Percentiles rank a stretch among this genome's conserved stretches.
phyloP scores from a whole-genome alignment of 2,888 invertebrate genomes.

The Phrixothrix hirtus region DNA sequence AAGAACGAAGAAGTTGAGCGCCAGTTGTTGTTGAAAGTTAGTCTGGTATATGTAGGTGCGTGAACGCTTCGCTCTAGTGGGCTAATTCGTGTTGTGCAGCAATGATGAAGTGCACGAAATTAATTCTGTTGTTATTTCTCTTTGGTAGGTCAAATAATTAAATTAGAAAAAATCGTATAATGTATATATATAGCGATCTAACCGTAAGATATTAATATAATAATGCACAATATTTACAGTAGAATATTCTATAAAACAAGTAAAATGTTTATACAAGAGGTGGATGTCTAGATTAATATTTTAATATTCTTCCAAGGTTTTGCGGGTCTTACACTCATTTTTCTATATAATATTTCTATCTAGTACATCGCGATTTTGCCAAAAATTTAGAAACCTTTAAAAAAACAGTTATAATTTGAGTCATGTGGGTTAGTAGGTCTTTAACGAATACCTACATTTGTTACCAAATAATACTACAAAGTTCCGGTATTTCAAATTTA shows the following conservation, averaged over 20 bases:
- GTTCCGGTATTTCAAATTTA: slow-evolving; percentile 9
- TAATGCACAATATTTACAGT: slow-evolving; percentile 3
- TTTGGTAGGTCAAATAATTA: slow-evolving; percentile 31
- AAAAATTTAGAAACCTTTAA: slow-evolving; percentile 17
- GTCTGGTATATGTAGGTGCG: slow-evolving; percentile 18
- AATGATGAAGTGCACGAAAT: slow-evolving; percentile 31
- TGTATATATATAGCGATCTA: too few relatives aligned
- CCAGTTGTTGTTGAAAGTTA: slow-evolving; percentile 34
- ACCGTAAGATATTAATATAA: slow-evolving; percentile 9
- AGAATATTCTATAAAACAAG: slow-evolving; percentile 5
- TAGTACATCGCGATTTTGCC: slow-evolving; percentile 1
- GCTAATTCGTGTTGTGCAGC: slow-evolving; percentile 19
- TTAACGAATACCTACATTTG: slow-evolving; percentile 6
- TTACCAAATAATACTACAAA: too few relatives aligned
- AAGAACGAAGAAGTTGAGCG: slow-evolving; percentile 21
- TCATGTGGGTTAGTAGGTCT: slow-evolving; percentile 32
- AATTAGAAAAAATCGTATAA: too few relatives aligned
- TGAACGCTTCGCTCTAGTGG: slow-evolving; percentile 18
- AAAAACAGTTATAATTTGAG: slow-evolving; percentile 15
- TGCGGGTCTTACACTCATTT: slow-evolving; percentile 7
- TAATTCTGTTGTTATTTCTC: slow-evolving; percentile 26
- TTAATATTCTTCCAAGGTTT: slow-evolving; percentile 12
- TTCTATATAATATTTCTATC: neutral
- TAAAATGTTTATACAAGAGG: neutral
- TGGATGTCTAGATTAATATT: slow-evolving; percentile 8